Percentiles rank a stretch among this genome's conserved stretches.
These are phyloP conservation scores for Scophthalmus maximus DNA, from an alignment of 2,113 vertebrate species.

Conservation along the genomic window DNA sequence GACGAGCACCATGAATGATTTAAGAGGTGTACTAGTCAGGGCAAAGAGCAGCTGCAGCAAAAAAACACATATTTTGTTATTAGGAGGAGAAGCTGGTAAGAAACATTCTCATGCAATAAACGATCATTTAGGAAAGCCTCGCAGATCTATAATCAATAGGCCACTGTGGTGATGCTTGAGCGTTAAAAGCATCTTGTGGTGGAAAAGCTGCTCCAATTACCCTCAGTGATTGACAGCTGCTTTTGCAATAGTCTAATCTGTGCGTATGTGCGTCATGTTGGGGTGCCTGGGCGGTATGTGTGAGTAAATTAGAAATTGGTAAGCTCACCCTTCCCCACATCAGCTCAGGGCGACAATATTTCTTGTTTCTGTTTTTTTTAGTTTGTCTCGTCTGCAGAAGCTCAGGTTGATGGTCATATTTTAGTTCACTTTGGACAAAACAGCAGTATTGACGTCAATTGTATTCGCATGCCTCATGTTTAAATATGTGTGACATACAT, in stretches of 20 bases:
- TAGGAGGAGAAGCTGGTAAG: background rate
- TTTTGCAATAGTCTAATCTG: background rate
- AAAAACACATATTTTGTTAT: background rate
- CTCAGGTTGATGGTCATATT: background rate
- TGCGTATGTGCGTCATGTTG: too few species aligned
- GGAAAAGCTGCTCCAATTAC: slow-evolving; percentile 14
- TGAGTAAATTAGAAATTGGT: slow-evolving; percentile 13
- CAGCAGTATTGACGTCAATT: too few species aligned
- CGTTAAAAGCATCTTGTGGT: slow-evolving; percentile 8
- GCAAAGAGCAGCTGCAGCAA: background rate
- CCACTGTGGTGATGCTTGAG: background rate
- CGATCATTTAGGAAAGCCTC: background rate
- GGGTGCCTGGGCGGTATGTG: background rate
- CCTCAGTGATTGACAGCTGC: slow-evolving; percentile 26
- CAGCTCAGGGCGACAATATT: background rate
- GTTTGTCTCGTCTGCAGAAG: background rate
- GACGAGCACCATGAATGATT: background rate
- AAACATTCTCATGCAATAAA: background rate
- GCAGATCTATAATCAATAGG: slow-evolving; percentile 32
- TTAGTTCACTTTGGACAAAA: background rate
- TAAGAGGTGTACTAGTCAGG: background rate
- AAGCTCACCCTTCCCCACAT: background rate
- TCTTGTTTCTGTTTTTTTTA: slow-evolving; percentile 14
- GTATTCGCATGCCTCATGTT: background rate
- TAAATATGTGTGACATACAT: slow-evolving; percentile 22